phyloP scores from a whole-genome alignment of 2,797 vertebrate genomes.

The Leuciscus waleckii region DNA sequence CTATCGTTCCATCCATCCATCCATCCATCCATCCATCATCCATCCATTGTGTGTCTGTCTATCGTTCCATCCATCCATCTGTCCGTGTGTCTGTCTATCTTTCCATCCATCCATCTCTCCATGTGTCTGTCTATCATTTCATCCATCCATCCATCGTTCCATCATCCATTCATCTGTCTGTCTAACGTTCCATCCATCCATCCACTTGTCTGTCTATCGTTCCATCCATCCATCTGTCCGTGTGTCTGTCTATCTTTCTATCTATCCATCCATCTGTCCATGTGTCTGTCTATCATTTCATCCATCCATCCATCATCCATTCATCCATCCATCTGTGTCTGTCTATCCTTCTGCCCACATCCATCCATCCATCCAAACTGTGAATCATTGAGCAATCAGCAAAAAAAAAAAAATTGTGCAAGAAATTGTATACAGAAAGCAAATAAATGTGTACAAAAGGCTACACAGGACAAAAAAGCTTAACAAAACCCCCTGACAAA shows the following conservation, averaged over 20 bases:
- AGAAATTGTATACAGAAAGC: conserved; percentile 9
- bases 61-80: neutral
- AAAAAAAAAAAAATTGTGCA: neutral
- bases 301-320: neutral
- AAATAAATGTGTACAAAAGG: conserved; percentile 9
- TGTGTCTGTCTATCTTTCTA: neutral
- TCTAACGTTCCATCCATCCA: neutral
- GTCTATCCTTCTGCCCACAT: neutral
- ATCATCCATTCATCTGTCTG: neutral
- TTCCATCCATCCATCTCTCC: neutral
- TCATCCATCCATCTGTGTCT: neutral
- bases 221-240: neutral
- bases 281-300: neutral
- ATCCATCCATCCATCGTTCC: no score
- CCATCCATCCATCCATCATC: neutral
- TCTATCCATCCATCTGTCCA: neutral
- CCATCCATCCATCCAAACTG: neutral
- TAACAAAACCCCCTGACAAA: conserved; percentile 5
- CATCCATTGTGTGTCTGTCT: no score
- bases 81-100: neutral
- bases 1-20: neutral
- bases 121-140: no score
- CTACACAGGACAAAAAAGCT: conserved; percentile 4
- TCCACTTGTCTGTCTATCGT: neutral
- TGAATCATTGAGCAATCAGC: neutral